These are phyloP conservation scores for Mastomys natalensis DNA, from an alignment of 2,113 vertebrate species.

Conservation along the genomic window DNA sequence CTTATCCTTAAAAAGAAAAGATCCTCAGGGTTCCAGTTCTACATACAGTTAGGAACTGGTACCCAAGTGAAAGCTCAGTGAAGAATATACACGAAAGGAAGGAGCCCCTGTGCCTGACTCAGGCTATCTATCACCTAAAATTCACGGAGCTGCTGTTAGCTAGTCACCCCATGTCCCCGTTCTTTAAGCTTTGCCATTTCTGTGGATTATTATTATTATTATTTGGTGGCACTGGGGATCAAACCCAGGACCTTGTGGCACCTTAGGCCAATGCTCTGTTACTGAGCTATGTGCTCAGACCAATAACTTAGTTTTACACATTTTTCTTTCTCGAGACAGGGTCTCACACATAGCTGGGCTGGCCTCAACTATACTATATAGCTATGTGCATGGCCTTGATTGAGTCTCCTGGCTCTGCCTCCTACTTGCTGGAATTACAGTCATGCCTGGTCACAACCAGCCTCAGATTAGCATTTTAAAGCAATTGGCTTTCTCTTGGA, in stretches of 20 bases:
- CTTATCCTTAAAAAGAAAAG: background rate
- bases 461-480: background rate
- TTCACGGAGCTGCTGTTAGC: conserved; percentile 11
- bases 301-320: conserved; percentile 37
- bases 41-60: conserved; percentile 3
- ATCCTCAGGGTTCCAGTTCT: conserved; percentile 38
- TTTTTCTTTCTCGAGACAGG: background rate
- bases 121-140: conserved; percentile 2
- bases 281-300: background rate
- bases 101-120: conserved; percentile 38
- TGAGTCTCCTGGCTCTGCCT: background rate
- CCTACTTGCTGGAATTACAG: background rate
- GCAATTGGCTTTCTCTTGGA: conserved; percentile 33
- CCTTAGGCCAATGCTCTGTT: background rate
- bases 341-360: background rate
- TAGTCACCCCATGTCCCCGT: background rate
- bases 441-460: background rate
- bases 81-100: background rate
- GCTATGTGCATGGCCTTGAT: background rate
- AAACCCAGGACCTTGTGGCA: background rate
- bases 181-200: background rate
- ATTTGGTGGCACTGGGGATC: background rate
- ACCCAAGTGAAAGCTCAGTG: conserved; percentile 11
- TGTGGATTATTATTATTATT: background rate
- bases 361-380: background rate